Evolutionary conservation across 2,797 vertebrate genomes (phyloP).

Genomic region (Steatocranus sp.): DNA sequence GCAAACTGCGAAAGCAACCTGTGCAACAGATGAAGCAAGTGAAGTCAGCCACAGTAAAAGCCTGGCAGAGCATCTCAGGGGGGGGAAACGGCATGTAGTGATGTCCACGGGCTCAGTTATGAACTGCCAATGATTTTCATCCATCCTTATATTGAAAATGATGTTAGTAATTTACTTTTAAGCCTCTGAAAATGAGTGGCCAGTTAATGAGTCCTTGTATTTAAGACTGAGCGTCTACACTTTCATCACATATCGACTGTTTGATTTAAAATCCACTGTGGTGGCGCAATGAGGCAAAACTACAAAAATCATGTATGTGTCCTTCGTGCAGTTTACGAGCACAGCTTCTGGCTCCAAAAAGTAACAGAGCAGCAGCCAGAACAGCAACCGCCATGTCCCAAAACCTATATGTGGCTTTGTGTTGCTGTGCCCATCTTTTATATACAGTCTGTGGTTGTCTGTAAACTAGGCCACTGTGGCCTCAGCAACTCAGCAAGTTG

Average conservation of each 20-base stretch:
- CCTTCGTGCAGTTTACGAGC: neutral
- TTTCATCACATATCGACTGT: neutral
- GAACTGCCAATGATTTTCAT: neutral
- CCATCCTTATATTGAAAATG: neutral
- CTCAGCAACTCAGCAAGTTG: neutral
- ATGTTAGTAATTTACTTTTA: neutral
- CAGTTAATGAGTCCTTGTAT: neutral
- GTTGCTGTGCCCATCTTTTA: neutral
- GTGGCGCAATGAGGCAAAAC: neutral
- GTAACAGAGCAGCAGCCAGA: neutral
- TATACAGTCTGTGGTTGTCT: neutral
- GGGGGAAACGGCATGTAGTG: neutral
- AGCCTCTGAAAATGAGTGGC: neutral
- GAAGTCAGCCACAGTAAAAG: neutral
- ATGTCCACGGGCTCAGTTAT: neutral
- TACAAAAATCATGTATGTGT: neutral
- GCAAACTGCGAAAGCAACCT: neutral
- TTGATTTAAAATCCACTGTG: neutral
- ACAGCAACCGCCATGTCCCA: no score
- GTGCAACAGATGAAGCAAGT: neutral
- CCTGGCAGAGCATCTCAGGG: neutral
- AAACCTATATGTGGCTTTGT: neutral
- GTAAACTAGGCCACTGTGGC: neutral
- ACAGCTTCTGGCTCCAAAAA: neutral
- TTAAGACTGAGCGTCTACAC: neutral